Conservation (phyloP, 2,113 vertebrate species). For the Hippolais icterina region DNA sequence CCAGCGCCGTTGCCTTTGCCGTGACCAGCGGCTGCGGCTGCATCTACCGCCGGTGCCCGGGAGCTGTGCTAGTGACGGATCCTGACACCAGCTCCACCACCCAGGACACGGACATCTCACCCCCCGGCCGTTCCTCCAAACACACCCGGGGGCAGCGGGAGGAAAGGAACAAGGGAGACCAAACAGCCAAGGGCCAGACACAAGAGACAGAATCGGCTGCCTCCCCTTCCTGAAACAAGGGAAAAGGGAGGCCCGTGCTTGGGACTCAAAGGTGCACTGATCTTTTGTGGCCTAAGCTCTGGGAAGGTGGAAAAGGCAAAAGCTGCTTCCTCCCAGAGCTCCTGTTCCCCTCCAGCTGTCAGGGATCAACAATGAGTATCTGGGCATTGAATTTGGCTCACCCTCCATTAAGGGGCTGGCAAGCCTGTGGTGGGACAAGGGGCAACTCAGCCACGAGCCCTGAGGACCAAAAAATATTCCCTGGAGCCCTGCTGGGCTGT, state of each 20-base stretch:
- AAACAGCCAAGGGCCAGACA: fast-evolving
- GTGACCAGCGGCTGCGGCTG: fast-evolving
- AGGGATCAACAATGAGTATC: fast-evolving
- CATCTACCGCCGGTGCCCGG: background rate
- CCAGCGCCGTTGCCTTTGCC: fast-evolving
- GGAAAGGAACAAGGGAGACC: background rate
- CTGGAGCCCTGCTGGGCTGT: background rate
- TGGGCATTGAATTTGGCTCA: background rate
- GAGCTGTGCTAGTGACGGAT: fast-evolving
- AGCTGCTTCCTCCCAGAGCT: background rate
- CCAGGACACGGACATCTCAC: fast-evolving
- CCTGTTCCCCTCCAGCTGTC: background rate
- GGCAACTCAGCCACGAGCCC: fast-evolving
- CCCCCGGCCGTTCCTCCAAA: fast-evolving
- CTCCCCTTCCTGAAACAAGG: background rate
- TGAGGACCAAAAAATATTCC: fast-evolving
- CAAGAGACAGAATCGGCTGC: fast-evolving
- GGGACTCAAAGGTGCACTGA: too few species aligned
- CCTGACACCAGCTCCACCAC: background rate
- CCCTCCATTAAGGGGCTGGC: fast-evolving
- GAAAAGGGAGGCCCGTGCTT: background rate
- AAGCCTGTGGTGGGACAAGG: background rate
- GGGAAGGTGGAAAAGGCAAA: background rate
- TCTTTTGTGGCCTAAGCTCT: fast-evolving
- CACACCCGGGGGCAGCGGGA: fast-evolving